phyloP scores from a whole-genome alignment of 2,113 vertebrate species.

The Meleagris gallopavo region DNA sequence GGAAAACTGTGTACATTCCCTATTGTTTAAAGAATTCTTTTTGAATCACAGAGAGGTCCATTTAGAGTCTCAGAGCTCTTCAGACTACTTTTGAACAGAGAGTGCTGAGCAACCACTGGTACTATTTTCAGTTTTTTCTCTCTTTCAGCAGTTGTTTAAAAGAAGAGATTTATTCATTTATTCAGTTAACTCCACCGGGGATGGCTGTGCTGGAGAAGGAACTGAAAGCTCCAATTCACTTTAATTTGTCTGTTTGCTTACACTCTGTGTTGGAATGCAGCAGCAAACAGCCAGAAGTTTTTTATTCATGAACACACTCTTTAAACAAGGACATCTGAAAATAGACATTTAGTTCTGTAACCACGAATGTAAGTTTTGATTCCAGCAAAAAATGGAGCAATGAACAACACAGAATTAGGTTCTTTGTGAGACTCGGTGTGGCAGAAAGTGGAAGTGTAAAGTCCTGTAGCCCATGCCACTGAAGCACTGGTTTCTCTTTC shows the following conservation, averaged over 20 bases:
- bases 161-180: slow-evolving; percentile 62
- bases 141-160: slow-evolving; percentile 39
- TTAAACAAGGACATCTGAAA: slow-evolving; percentile 33
- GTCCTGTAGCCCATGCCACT: background rate
- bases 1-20: background rate
- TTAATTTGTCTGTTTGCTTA: slow-evolving; percentile 56
- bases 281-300: slow-evolving; percentile 14
- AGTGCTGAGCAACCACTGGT: background rate
- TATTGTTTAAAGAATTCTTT: slow-evolving; percentile 7
- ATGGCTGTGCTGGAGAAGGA: slow-evolving; percentile 5
- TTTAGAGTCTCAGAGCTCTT: background rate
- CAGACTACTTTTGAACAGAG: background rate
- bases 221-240: slow-evolving; percentile 69
- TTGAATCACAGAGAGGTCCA: background rate
- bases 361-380: background rate
- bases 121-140: slow-evolving; percentile 12
- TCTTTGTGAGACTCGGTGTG: background rate
- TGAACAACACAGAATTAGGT: background rate
- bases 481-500: background rate
- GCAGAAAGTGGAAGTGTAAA: slow-evolving; percentile 7
- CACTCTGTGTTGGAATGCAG: slow-evolving; percentile 44
- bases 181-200: slow-evolving; percentile 41
- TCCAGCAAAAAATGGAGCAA: background rate
- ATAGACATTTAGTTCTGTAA: background rate
- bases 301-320: slow-evolving; percentile 25